A percentile compares a stretch with the other conserved stretches of the same genome.
Conservation (phyloP, 2,797 vertebrate species). For the Streptopelia turtur region DNA sequence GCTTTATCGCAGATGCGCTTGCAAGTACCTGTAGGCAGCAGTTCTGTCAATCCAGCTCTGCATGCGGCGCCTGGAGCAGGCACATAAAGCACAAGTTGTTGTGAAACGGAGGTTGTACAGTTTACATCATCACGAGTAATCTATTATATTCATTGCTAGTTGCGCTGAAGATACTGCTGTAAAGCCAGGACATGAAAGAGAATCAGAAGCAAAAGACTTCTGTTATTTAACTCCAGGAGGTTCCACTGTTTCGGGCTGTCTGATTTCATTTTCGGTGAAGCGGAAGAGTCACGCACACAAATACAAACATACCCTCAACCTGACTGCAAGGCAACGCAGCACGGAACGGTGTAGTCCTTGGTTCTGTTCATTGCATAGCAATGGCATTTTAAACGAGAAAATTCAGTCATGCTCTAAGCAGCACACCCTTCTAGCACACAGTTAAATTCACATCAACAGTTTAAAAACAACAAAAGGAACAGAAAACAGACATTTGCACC, state of each 20-base stretch:
- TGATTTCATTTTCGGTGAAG: neutral
- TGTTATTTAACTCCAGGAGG: neutral
- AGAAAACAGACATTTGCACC: neutral
- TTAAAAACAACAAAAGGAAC: neutral
- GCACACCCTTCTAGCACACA: neutral
- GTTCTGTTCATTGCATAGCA: conserved; percentile 45
- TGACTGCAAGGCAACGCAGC: neutral
- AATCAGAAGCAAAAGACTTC: neutral
- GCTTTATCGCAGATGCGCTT: conserved; percentile 10
- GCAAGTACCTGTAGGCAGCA: neutral
- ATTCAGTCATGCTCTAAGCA: neutral
- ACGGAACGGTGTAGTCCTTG: neutral
- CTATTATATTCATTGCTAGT: neutral
- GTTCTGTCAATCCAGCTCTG: neutral
- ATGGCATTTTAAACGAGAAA: conserved; percentile 24
- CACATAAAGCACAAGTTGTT: neutral
- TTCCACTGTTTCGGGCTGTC: neutral
- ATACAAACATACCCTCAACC: neutral
- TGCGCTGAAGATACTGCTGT: neutral
- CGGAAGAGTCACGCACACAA: neutral
- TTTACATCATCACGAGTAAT: neutral
- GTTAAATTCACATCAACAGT: neutral
- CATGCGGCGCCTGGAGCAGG: neutral
- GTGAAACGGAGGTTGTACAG: neutral
- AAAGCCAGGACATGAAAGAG: neutral